Percentiles rank a stretch among this genome's conserved stretches.
Evolutionary conservation across 2,113 vertebrate genomes (phyloP).

Genomic region (Gallinago paraguaiae): DNA sequence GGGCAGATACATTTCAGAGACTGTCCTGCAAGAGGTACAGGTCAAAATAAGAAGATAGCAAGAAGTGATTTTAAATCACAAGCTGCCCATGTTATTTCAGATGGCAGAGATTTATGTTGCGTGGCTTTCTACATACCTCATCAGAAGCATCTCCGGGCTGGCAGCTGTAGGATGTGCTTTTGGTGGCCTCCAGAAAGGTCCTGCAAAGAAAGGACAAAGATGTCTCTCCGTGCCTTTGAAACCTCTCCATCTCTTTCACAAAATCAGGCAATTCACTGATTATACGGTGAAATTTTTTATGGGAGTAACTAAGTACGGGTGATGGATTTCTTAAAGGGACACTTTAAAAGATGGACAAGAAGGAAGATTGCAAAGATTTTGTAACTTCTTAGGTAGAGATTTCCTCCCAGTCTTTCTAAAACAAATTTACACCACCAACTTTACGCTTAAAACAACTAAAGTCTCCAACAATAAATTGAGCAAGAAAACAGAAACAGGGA

Average conservation of each 20-base stretch:
- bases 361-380: neutral
- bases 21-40: neutral
- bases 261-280: neutral
- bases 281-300: neutral
- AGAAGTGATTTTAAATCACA: neutral
- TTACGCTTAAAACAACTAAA: neutral
- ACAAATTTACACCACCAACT: neutral
- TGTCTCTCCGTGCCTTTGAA: neutral
- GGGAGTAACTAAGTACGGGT: neutral
- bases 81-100: neutral
- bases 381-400: neutral
- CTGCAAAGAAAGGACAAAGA: neutral
- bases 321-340: neutral
- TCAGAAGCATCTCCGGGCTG: neutral
- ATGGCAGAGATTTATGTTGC: neutral
- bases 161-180: neutral
- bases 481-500: neutral
- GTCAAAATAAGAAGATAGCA: neutral
- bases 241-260: neutral
- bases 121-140: neutral
- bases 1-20: neutral
- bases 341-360: neutral
- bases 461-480: neutral
- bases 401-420: neutral
- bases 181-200: neutral